Conservation (phyloP, 2,888 invertebrate species). For the Sericinus montela region DNA sequence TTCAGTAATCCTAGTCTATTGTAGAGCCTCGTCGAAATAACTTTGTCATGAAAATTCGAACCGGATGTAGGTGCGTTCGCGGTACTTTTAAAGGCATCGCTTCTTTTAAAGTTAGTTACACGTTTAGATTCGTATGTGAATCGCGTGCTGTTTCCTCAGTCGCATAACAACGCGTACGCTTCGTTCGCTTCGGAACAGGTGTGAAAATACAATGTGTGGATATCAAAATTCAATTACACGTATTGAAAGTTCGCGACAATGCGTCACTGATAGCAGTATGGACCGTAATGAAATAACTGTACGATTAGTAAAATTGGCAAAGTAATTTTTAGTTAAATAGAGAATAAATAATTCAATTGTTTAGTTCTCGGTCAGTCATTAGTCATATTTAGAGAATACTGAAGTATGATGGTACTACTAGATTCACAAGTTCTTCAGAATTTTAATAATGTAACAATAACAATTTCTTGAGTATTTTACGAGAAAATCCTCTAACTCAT, state of each 20-base stretch:
- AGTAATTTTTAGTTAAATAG: neutral
- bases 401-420: no score
- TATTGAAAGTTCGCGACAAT: slow-evolving; percentile 7
- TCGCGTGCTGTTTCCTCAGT: slow-evolving; percentile 32
- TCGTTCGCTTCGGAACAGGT: slow-evolving; percentile 45
- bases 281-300: slow-evolving; percentile 1
- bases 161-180: slow-evolving; percentile 49
- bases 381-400: no score
- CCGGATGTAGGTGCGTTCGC: slow-evolving; percentile 22
- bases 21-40: slow-evolving; percentile 11
- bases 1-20: neutral
- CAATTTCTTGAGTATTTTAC: no score
- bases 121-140: slow-evolving; percentile 40
- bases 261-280: neutral
- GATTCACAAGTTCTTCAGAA: no score
- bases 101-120: slow-evolving; percentile 26
- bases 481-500: no score
- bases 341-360: no score
- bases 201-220: slow-evolving; percentile 30
- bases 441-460: no score
- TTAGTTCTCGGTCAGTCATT: no score
- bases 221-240: slow-evolving; percentile 10
- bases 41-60: slow-evolving; percentile 16
- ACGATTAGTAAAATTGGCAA: neutral
- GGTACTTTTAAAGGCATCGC: slow-evolving; percentile 26